Base-by-base conservation (phyloP, 2,888 invertebrate species). In the Lagria hirta region DNA sequence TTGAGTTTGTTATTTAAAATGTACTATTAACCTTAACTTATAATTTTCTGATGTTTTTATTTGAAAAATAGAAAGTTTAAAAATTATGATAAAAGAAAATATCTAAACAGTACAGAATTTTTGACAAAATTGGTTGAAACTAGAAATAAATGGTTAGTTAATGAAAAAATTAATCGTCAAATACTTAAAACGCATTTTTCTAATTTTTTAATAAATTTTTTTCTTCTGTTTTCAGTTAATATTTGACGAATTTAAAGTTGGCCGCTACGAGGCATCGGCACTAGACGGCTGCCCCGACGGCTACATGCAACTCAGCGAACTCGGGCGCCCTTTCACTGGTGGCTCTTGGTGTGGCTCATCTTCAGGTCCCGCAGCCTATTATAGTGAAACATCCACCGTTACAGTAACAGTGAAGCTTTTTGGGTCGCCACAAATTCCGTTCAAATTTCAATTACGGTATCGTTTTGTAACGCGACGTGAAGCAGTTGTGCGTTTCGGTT, bases 301-400 rank as follows among this genome's bases (percentile, higher is more conserved):
- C 34, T 89, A 86, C 73, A 86, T 91, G 82, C 86, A 89, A 75
- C 78, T 90, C 54, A 86, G 88, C 60, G 91, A 91, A 74, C 78
- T 90, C 56, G 88, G 88, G 11, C 80, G 88, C 23, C 90, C 90
- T 8, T 89, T 89, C 74, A 89, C 89, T 15, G 91, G 90, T 26
- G 91, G 92, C 48, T 88, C 88, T 11, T 92, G 91, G 91, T 92
- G 92, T 71, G 92, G 91, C 42, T 79, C 83, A 40, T 86, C 88
- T 27, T 82, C 84, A 15, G 87, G 86, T 46, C 82, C 83, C 18
- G 88, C 90, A 43, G 83, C 88, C 37, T 91, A 90, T 73, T 91
- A 88, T 76, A 91, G 90, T 72, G 91, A 90, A 77, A 90, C 90
- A 41, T 85, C 88, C 61, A 91, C 91, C 22, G 88, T 91, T 53